Percentiles rank a stretch among this genome's conserved stretches.
Evolutionary conservation across 2,797 vertebrate species (phyloP).

Genomic region (Clarias platycephalus): DNA sequence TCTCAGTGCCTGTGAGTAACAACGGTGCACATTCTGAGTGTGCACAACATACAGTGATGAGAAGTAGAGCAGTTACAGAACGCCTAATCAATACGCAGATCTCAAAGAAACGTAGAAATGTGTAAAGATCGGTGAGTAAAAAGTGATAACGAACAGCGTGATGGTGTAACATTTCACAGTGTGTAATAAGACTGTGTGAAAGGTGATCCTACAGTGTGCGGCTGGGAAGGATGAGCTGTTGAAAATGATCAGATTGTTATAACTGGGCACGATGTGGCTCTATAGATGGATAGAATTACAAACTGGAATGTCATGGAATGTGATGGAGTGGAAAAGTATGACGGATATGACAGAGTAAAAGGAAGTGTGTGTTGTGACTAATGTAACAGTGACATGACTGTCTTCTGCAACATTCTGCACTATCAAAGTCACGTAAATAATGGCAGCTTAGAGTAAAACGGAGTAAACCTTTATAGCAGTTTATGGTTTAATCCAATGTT

Average conservation of each 20-base stretch:
- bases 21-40: background rate
- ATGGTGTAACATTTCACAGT: background rate
- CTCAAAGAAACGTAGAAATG: background rate
- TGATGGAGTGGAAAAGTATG: background rate
- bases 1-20: background rate
- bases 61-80: background rate
- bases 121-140: background rate
- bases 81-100: background rate
- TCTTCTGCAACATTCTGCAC: no score
- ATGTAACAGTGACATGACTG: background rate
- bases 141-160: no score
- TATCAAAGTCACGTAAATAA: background rate
- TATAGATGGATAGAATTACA: background rate
- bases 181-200: background rate
- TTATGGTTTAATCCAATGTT: background rate
- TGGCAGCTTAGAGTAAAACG: background rate
- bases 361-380: background rate
- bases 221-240: background rate
- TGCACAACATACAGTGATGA: background rate
- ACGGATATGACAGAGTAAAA: background rate
- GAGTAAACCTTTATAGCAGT: background rate
- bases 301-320: background rate
- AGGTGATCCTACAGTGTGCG: background rate
- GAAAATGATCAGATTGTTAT: background rate
- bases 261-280: background rate